Base-by-base conservation (phyloP, 35 echinoderm and acorn worm genomes). In the Ophioderma brevispina region DNA sequence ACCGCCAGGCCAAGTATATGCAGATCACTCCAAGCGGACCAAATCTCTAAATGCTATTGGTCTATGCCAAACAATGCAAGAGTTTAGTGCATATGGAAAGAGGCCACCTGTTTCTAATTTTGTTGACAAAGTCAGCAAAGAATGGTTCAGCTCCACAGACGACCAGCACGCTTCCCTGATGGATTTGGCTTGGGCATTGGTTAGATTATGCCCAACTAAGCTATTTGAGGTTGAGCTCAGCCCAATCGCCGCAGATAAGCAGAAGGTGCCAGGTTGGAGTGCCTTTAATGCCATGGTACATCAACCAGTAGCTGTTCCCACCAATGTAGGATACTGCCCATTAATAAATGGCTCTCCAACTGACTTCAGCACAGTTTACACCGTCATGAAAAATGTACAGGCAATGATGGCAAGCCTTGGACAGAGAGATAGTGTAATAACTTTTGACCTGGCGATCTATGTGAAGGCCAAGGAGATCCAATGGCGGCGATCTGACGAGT, bases 391-490 rank as follows among this genome's bases (percentile, higher is more conserved):
- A 23, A 42, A 79, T 76, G 88, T 43, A 37, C 34, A 88, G 35
- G 78, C 88, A 32, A 76, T 40, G 50, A 79, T 85, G 28, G 59
- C 87, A 49, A 55, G 38, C 8, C 28, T 93, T 2, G n/a, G 83
- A 35, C 64, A 64, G 23, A 59, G 82, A 33, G 15, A 86, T 18
- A 40, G 87, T 81, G 91, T 87, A 18, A 49, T 95, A 31, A 89
- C 88, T 14, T 85, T 86, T 80, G 94, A 96, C 52, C 90, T 85
- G 38, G 90, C 94, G 0, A 96, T 92, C 0, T 96, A 89, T 86
- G 30, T 42, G 0, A 96, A 92, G 35, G 90, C 86, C 0, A 79
- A 92, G 82, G 55, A 92, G 15, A 94, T 94, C 33, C 33, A 40
- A 75, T 94, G 92, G 91, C 82, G 87, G 43, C 10, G n/a, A 25